Evolutionary conservation across 2,797 vertebrate genomes (phyloP), one percentile per base, ranked within the genome.

Genomic region (Gymnodraco acuticeps): DNA sequence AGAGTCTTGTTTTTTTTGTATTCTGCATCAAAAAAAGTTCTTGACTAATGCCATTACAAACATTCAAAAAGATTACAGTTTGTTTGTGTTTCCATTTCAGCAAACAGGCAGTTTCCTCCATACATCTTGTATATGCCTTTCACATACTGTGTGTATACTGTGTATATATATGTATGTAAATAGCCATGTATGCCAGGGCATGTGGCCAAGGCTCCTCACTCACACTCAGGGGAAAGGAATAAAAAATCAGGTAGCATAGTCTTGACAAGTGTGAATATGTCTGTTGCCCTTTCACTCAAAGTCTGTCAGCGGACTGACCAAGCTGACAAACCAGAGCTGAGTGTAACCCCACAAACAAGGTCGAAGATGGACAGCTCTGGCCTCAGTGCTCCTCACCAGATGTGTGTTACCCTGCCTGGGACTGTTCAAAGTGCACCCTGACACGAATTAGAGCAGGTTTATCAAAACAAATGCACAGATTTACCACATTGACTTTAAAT

Each of bases 191-290:
- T 64, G 68, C 43, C 38, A 12, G 62, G 75, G 76, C 75, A 66
- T 80, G 79, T 77, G 80, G 58, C 73, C 70, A 55, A 71, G 53
- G 76, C 83, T 77, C 33, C 81, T 80, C 70, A 61, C 85, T 78
- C 64, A 45, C 66, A 67, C 83, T 84, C 86, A 64, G 53, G 81
- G 75, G 71, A 81, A 63, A 73, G 74, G 69, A 77, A 84, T 80
- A 78, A 83, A 89, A 88, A 90, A 83, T 83, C 90, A 85, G 89
- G 89, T 90, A 91, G 82, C 77, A 80, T 54, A 75, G 84, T 79
- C 89, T 82, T 92, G 92, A 91, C 92, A 93, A 91, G 91, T 93
- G 90, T 89, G 93, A 93, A 92, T 88, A 90, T 92, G 90, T 89
- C 87, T 89, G 89, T 91, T 90, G 89, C 79, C 92, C 90, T 89